These are phyloP conservation scores for Desoria tigrina DNA, from an alignment of 2,888 invertebrate genomes.

Conservation along the genomic window DNA sequence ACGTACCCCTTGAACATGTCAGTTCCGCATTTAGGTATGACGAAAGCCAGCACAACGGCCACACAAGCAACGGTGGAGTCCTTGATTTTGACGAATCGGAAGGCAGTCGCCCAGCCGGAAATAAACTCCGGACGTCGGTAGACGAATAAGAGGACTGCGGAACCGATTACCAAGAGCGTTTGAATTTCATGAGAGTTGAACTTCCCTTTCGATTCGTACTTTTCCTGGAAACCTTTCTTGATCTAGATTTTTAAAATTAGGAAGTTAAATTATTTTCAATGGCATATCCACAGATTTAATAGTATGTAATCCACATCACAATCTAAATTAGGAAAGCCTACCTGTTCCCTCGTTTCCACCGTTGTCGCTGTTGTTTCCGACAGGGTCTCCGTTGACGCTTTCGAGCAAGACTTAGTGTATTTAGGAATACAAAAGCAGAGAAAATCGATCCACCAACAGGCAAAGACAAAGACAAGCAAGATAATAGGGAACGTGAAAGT, in stretches of 20 bases:
- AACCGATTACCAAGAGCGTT: neutral
- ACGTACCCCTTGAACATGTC: conserved; percentile 13
- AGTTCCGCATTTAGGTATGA: conserved; percentile 17
- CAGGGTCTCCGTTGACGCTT: neutral
- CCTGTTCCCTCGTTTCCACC: neutral
- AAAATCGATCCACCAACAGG: conserved; percentile 4
- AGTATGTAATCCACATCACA: too few relatives aligned
- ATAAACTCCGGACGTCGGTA: neutral
- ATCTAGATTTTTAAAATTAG: too few relatives aligned
- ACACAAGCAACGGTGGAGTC: conserved; percentile 10
- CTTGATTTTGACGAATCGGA: conserved; percentile 17
- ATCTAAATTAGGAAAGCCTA: too few relatives aligned
- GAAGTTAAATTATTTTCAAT: too few relatives aligned
- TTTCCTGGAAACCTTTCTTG: neutral
- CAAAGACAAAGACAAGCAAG: conserved; percentile 1
- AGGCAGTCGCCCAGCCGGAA: neutral
- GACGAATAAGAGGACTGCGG: neutral
- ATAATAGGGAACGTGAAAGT: conserved; percentile 20
- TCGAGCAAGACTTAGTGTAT: neutral
- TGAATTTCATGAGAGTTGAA: neutral
- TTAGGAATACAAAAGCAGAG: neutral
- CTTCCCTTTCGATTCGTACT: neutral
- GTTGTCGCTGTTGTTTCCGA: neutral
- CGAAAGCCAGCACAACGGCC: conserved; percentile 14
- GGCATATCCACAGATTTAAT: too few relatives aligned